These are phyloP conservation scores for Sinocyclocheilus grahami DNA, from an alignment of 2,113 vertebrate species.

Conservation along the genomic window DNA sequence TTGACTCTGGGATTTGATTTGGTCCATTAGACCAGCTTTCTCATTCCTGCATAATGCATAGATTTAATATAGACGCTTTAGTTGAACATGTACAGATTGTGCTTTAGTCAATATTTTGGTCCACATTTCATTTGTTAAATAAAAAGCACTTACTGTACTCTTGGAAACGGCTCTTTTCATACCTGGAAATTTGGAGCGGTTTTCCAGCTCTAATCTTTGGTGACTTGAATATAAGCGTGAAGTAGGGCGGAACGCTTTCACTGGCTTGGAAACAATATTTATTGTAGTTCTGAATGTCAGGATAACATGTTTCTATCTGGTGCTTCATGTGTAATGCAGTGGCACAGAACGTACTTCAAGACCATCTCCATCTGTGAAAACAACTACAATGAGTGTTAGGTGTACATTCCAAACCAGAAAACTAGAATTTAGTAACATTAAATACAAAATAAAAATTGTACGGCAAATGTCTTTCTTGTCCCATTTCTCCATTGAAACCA, in stretches of 20 bases:
- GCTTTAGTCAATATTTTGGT: slow-evolving; percentile 14
- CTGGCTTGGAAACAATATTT: slow-evolving; percentile 5
- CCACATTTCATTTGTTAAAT: slow-evolving; percentile 9
- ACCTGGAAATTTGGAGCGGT: background rate
- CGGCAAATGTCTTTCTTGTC: slow-evolving; percentile 26
- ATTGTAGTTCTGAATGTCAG: slow-evolving; percentile 17
- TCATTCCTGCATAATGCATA: background rate
- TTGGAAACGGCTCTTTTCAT: background rate
- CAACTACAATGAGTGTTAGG: background rate
- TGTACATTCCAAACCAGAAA: slow-evolving; percentile 13
- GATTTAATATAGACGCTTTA: slow-evolving; percentile 5
- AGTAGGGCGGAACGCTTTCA: background rate
- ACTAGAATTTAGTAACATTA: background rate
- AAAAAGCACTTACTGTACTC: slow-evolving; percentile 31
- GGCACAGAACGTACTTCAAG: background rate
- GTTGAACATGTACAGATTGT: slow-evolving; percentile 18
- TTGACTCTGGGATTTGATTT: slow-evolving; percentile 25
- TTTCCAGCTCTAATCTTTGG: background rate
- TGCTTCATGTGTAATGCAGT: slow-evolving; percentile 18
- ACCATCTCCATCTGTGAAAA: slow-evolving; percentile 24
- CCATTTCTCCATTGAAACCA: slow-evolving; percentile 32
- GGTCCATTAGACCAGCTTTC: background rate
- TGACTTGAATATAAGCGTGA: background rate
- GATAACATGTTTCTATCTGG: background rate
- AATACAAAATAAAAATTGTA: slow-evolving; percentile 3